Evolutionary conservation across 2,888 invertebrate species (phyloP), one percentile per base, ranked within the genome.

Genomic region (Proisotoma minuta): DNA sequence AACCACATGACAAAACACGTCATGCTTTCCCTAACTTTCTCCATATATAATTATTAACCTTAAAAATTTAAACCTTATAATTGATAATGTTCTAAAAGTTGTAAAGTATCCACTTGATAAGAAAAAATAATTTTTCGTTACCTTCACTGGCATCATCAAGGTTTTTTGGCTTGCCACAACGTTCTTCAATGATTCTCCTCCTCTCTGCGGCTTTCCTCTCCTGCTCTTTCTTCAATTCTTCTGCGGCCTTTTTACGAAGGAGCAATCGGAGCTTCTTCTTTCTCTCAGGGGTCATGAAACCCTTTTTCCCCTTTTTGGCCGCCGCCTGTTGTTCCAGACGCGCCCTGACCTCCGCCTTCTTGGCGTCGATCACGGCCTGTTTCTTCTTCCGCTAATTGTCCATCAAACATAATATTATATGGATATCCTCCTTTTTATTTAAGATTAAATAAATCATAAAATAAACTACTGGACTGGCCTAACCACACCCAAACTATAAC

Each of bases 261-360:
- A 99, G 84, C 84, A 96, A 87, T 96, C 97, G 89, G 79, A 98
- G 92, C 82, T 97, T 96, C 91, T 97, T 98, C 91, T 98, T 98
- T 83, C 98, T 94, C 83, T 98, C 97, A 39, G 73, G 73, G 78
- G 98, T 96, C 93, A 96, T 96, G 88, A 98, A 97, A 86, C 98
- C 98, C 84, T 97, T 98, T 89, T 98, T 98, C 80, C 93, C 94
- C 84, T 95, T 96, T 84, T 97, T 97, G 79, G 92, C 93, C 80
- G 93, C 92, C 81, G 95, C 93, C 82, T 95, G 94, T 81, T 96
- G 96, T 83, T 98, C 97, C 85, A 97, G 90, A 79, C 96, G 93
- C 84, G 92, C 92, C 82, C 96, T 89, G 81, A 97, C 96, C 82
- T 97, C 96, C 79, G 96, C 96, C 83, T 96, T 92, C 85, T 96